These are phyloP conservation scores for Stenodema calcarata DNA, from an alignment of 2,888 invertebrate genomes.

Conservation along the genomic window DNA sequence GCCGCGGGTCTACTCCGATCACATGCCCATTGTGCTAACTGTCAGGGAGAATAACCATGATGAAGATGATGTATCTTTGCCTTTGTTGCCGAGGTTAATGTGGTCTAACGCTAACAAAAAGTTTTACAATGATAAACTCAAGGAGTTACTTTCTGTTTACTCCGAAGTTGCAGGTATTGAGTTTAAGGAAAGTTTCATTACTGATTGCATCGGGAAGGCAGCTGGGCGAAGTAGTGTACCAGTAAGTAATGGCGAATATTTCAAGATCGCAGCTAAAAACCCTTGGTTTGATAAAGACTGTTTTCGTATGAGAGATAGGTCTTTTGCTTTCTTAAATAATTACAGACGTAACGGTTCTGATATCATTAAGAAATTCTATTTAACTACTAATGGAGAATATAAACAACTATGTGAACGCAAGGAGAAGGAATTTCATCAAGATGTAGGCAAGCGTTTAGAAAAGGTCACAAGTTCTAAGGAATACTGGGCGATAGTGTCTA, in stretches of 20 bases:
- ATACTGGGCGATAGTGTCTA: too few relatives aligned
- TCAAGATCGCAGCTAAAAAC: not conserved
- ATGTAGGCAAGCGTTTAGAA: too few relatives aligned
- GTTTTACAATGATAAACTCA: not conserved
- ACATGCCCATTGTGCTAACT: conserved; percentile 1
- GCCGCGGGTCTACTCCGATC: not conserved
- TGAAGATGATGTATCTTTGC: not conserved
- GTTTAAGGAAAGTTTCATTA: not conserved
- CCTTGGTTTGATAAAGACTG: not conserved
- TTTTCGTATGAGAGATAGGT: too few relatives aligned
- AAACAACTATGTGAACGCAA: too few relatives aligned
- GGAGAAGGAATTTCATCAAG: too few relatives aligned
- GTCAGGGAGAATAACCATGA: not conserved
- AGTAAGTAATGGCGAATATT: not conserved
- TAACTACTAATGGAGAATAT: too few relatives aligned
- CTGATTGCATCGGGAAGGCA: not conserved
- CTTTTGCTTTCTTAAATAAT: too few relatives aligned
- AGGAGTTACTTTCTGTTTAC: not conserved
- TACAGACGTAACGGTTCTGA: too few relatives aligned
- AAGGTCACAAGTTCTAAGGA: too few relatives aligned
- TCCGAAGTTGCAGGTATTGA: not conserved
- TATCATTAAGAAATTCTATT: too few relatives aligned
- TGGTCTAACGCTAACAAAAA: not conserved
- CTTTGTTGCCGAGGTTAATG: too few relatives aligned
- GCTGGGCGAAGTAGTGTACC: not conserved